Evolutionary conservation across 2,888 invertebrate genomes (phyloP).

Genomic region (Malthinus flaveolus): DNA sequence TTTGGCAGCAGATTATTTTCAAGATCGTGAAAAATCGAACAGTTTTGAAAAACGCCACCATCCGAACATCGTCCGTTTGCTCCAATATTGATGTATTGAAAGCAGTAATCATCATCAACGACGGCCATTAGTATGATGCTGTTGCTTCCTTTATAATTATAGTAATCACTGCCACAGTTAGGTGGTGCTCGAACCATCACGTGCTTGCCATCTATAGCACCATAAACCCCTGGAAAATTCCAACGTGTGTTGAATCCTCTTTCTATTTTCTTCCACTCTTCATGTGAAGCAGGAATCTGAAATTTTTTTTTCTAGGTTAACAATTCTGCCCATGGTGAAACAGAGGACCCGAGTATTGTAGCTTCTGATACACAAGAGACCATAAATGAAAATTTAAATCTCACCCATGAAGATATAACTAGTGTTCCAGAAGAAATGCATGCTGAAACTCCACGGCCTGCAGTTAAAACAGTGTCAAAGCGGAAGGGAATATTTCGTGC

Average conservation of each 20-base stretch:
- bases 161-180: slow-evolving; percentile 34
- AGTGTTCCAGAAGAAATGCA: background rate
- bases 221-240: slow-evolving; percentile 36
- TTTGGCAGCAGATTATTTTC: slow-evolving; percentile 4
- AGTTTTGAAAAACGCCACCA: slow-evolving; percentile 3
- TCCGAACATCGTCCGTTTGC: slow-evolving; percentile 3
- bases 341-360: background rate
- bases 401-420: background rate
- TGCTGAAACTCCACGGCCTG: background rate
- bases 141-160: slow-evolving; percentile 36
- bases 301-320: too few species aligned
- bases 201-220: slow-evolving; percentile 35
- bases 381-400: background rate
- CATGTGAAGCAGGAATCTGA: slow-evolving; percentile 8
- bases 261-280: slow-evolving; percentile 12
- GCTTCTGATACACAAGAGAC: background rate
- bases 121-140: slow-evolving; percentile 37
- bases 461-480: slow-evolving; percentile 1
- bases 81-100: background rate
- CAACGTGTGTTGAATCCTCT: slow-evolving; percentile 16
- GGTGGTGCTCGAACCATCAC: slow-evolving; percentile 33
- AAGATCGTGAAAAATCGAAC: slow-evolving; percentile 6
- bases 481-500: background rate
- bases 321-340: background rate
- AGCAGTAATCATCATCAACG: slow-evolving; percentile 37